A percentile compares a stretch with the other conserved stretches of the same genome.
Evolutionary conservation across 1,140 invertebrate genomes (phyloP).

Genomic region (Propsilocerus akamusi): DNA sequence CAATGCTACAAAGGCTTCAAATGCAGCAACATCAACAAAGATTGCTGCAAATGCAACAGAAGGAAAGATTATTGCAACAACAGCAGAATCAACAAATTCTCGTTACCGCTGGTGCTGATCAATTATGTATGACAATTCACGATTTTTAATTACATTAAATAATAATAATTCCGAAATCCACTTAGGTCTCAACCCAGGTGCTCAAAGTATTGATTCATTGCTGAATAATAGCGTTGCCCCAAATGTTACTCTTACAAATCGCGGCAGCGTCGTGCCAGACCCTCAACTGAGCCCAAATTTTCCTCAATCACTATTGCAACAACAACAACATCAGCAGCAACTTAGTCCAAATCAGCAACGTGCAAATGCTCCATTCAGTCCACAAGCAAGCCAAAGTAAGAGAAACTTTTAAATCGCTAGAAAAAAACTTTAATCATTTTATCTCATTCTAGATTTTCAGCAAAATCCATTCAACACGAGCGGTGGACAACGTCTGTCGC

Average conservation of each 20-base stretch:
- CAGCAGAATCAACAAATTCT: slow-evolving; percentile 52
- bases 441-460: neutral
- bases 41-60: slow-evolving; percentile 21
- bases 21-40: slow-evolving; percentile 21
- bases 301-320: slow-evolving; percentile 21
- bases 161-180: neutral
- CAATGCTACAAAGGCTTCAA: slow-evolving; percentile 21
- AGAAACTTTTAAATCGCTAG: neutral
- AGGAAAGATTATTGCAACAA: slow-evolving; percentile 39
- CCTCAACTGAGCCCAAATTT: slow-evolving; percentile 50
- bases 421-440: neutral
- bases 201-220: slow-evolving; percentile 58
- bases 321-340: too few relatives aligned
- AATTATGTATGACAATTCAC: slow-evolving; percentile 14
- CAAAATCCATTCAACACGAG: neutral
- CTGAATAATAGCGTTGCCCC: slow-evolving; percentile 63
- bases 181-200: slow-evolving; percentile 32
- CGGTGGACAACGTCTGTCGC: neutral
- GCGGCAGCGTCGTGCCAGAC: slow-evolving; percentile 42
- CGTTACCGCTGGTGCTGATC: slow-evolving; percentile 33
- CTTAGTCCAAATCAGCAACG: slow-evolving; percentile 18
- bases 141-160: slow-evolving; percentile 2
- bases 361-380: slow-evolving; percentile 17
- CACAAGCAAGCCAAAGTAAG: slow-evolving; percentile 20
- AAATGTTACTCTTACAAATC: slow-evolving; percentile 53